A percentile compares a stretch with the other conserved stretches of the same genome.
Evolutionary conservation across 2,888 invertebrate species (phyloP).

Genomic region (Apoda limacodes): DNA sequence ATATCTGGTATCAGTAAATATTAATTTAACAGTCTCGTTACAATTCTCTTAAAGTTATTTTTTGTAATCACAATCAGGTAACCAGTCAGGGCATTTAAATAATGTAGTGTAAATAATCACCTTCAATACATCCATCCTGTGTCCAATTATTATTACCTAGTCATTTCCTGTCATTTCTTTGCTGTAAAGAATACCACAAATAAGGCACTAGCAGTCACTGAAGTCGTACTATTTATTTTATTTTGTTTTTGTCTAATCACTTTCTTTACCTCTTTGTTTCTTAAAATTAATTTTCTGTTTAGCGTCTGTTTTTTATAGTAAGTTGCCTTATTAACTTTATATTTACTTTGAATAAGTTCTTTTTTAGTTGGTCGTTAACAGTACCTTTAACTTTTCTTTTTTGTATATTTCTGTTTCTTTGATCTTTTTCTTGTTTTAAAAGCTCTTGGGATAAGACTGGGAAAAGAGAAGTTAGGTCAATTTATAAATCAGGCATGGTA

Average conservation of each 20-base stretch:
- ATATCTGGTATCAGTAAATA: background rate
- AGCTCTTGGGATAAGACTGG: constrained; percentile 2
- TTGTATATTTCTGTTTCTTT: constrained; percentile 1
- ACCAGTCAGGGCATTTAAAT: constrained; percentile 4
- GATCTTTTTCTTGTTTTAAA: constrained; percentile 1
- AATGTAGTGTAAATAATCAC: constrained; percentile 1
- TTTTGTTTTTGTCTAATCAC: constrained; percentile 3
- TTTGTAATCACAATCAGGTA: constrained; percentile 2
- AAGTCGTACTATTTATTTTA: constrained; percentile 4
- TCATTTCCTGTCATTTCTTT: constrained; percentile 3
- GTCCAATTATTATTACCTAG: constrained; percentile 3
- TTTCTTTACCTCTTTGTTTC: constrained; percentile 3
- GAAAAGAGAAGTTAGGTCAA: constrained; percentile 3
- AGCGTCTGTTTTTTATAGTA: too few species aligned
- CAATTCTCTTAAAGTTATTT: constrained; percentile 1
- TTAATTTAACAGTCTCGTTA: background rate
- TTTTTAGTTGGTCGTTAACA: background rate
- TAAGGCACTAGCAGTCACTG: constrained; percentile 5
- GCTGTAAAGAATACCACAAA: constrained; percentile 2
- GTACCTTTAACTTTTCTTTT: background rate
- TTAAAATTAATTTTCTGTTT: too few species aligned
- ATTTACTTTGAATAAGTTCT: background rate
- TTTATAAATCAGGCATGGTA: constrained; percentile 3
- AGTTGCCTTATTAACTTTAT: background rate
- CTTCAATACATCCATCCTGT: constrained; percentile 4